These are phyloP conservation scores for Dicentrarchus labrax DNA, from an alignment of 2,113 vertebrate species.

Conservation along the genomic window DNA sequence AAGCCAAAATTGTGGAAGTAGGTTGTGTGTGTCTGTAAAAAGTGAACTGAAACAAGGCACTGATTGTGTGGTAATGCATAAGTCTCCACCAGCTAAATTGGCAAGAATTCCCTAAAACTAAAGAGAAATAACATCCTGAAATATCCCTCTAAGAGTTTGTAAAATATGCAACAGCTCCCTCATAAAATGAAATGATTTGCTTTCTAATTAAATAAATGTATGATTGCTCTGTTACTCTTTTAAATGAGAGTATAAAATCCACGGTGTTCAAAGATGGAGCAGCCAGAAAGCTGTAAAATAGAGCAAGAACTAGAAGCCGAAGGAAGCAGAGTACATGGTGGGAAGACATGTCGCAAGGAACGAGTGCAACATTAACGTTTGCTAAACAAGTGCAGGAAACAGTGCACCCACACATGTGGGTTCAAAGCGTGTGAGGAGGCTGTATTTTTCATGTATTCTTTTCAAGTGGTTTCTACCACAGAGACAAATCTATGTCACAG, in stretches of 20 bases:
- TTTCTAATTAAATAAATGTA: constrained; percentile 24
- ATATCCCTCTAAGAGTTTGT: constrained; percentile 1
- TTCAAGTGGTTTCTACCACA: constrained; percentile 30
- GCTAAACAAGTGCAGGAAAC: constrained; percentile 39
- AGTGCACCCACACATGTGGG: constrained; percentile 11
- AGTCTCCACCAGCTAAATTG: constrained; percentile 15
- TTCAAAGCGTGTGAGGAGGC: constrained; percentile 19
- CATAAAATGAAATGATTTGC: constrained; percentile 33
- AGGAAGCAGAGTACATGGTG: not conserved
- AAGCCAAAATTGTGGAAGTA: constrained; percentile 16
- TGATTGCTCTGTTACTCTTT: constrained; percentile 14
- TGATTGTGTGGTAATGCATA: constrained; percentile 23
- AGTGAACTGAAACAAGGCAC: constrained; percentile 4
- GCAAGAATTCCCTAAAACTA: constrained; percentile 8
- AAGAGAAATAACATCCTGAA: not conserved
- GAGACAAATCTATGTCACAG: constrained; percentile 34
- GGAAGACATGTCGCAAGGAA: not conserved
- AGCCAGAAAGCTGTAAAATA: constrained; percentile 4
- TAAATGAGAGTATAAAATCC: constrained; percentile 15
- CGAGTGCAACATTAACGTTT: not conserved
- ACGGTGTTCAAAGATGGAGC: not conserved
- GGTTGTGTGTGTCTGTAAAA: constrained; percentile 11
- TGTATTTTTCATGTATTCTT: not conserved
- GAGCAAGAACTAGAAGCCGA: constrained; percentile 1
- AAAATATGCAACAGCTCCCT: constrained; percentile 25